These are phyloP conservation scores for Vanessa atalanta DNA, from an alignment of 1,140 invertebrate species.

Conservation along the genomic window DNA sequence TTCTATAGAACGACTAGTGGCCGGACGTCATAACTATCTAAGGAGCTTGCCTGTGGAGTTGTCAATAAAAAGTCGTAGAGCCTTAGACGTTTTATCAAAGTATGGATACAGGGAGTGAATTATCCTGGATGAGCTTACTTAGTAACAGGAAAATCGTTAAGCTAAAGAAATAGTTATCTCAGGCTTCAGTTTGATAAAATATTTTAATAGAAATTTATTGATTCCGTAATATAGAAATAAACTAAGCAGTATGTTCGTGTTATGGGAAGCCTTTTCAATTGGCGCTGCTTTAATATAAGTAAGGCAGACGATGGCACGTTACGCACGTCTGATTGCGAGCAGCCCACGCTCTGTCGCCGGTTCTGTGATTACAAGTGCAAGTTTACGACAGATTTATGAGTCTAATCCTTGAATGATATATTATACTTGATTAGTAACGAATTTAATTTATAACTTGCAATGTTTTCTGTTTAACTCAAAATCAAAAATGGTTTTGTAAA, in stretches of 20 bases:
- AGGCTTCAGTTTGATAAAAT: not conserved
- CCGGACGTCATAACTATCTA: slow-evolving; percentile 35
- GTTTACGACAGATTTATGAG: slow-evolving; percentile 5
- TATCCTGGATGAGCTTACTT: slow-evolving; percentile 10
- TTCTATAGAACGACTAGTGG: slow-evolving; percentile 19
- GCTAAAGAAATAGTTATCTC: not conserved
- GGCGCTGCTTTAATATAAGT: not conserved
- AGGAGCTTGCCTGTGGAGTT: slow-evolving; percentile 18
- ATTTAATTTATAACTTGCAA: not conserved
- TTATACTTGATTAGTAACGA: not conserved
- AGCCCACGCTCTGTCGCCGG: slow-evolving; percentile 17
- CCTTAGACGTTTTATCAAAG: not conserved
- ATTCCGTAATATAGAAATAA: no score
- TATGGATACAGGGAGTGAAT: slow-evolving; percentile 8
- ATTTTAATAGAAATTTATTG: not conserved
- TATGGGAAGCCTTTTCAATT: no score
- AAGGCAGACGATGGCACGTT: not conserved
- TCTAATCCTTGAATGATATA: slow-evolving; percentile 1
- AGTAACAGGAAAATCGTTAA: slow-evolving; percentile 3
- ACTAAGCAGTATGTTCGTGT: no score
- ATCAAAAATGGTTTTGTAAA: not conserved
- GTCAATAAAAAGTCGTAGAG: slow-evolving; percentile 10
- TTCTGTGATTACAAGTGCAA: slow-evolving; percentile 18
- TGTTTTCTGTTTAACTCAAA: not conserved
- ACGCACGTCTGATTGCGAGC: slow-evolving; percentile 18